Percentiles rank a stretch among this genome's conserved stretches.
phyloP scores from a whole-genome alignment of 1,140 invertebrate genomes.

The Drosophila mayri region DNA sequence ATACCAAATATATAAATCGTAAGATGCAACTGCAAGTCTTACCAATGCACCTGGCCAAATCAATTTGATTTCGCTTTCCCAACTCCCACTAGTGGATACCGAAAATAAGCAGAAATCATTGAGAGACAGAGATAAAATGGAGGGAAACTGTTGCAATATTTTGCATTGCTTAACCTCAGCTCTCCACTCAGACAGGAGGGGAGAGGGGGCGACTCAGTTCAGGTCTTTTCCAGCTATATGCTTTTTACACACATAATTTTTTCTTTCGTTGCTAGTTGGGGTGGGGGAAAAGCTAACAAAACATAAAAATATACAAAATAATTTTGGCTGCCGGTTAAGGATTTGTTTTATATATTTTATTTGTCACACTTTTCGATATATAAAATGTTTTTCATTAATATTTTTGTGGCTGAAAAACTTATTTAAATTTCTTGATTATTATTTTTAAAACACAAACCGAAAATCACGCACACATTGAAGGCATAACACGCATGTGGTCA shows the following conservation, averaged over 20 bases:
- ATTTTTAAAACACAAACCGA: conserved; percentile 13
- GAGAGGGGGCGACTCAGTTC: background rate
- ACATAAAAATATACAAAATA: conserved; percentile 17
- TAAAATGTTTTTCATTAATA: background rate
- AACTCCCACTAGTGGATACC: conserved; percentile 7
- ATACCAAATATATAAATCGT: background rate
- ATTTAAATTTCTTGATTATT: conserved; percentile 38
- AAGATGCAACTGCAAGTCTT: background rate
- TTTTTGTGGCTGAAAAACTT: conserved; percentile 33
- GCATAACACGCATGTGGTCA: conserved; percentile 50
- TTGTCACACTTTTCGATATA: conserved; percentile 31
- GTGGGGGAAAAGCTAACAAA: conserved; percentile 64
- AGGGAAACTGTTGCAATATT: conserved; percentile 70
- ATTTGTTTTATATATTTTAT: conserved; percentile 1
- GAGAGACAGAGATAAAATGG: conserved; percentile 41
- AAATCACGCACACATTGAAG: conserved; percentile 32
- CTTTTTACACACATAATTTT: conserved; percentile 33
- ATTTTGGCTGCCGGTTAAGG: background rate
- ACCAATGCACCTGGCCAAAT: conserved; percentile 34
- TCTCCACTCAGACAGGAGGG: background rate
- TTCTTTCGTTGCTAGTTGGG: conserved; percentile 7
- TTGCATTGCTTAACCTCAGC: conserved; percentile 68
- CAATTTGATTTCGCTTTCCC: conserved; percentile 26
- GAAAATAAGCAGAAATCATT: conserved; percentile 35
- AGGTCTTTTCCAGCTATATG: conserved; percentile 7